Evolutionary conservation across 2,113 vertebrate genomes (phyloP).

Genomic region (Himantopus leucocephalus): DNA sequence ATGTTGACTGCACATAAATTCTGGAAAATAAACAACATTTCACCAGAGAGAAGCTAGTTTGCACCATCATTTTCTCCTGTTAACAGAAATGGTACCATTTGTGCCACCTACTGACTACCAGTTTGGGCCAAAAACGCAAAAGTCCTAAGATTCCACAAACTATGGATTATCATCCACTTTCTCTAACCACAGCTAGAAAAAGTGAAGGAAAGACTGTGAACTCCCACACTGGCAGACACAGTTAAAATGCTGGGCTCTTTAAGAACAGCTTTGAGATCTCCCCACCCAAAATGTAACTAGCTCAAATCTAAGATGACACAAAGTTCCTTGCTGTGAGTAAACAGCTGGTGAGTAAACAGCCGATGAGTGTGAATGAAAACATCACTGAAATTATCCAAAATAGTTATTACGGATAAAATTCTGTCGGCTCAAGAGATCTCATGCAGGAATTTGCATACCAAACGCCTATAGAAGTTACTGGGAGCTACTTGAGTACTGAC

Average conservation of each 20-base stretch:
- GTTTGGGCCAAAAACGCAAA: neutral
- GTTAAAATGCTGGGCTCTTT: neutral
- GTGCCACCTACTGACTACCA: neutral
- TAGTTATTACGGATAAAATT: neutral
- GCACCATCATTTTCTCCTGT: neutral
- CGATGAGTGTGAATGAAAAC: neutral
- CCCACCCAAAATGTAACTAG: neutral
- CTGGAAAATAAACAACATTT: neutral
- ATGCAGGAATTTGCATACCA: neutral
- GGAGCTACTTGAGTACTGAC: neutral
- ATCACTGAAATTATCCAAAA: neutral
- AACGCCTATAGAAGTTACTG: neutral
- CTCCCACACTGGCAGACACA: neutral
- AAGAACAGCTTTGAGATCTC: neutral
- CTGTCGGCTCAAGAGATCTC: neutral
- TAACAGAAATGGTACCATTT: neutral
- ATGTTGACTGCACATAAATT: neutral
- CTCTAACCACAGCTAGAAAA: neutral
- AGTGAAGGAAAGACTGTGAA: neutral
- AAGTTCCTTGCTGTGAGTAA: neutral
- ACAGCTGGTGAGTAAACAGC: accelerated
- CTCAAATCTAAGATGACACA: neutral
- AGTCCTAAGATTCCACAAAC: neutral
- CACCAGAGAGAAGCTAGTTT: neutral
- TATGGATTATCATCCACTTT: neutral